Conservation (phyloP, 2,888 invertebrate species). For the Caenorhabditis virilis region DNA sequence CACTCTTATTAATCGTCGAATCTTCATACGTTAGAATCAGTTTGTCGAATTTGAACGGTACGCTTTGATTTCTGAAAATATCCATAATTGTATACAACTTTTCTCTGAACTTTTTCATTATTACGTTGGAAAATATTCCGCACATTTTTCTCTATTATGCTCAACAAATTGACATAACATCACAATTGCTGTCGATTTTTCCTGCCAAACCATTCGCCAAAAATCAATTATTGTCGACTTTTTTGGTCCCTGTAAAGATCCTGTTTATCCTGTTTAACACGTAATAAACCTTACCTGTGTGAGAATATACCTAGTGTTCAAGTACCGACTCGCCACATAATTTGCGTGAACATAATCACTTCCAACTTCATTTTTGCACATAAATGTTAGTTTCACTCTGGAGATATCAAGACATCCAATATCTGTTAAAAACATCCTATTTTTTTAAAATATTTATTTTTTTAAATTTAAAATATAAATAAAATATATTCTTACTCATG, state of each 20-base stretch:
- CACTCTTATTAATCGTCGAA: conserved; percentile 14
- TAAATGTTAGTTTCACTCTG: conserved; percentile 26
- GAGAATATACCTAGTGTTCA: conserved; percentile 38
- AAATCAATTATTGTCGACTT: conserved; percentile 33
- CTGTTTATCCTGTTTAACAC: no score
- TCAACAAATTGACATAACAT: conserved; percentile 43
- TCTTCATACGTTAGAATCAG: conserved; percentile 13
- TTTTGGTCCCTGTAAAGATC: conserved; percentile 22
- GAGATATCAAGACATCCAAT: conserved; percentile 43
- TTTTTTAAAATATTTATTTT: no score
- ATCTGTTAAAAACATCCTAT: conserved; percentile 9
- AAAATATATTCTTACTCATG: conserved; percentile 22
- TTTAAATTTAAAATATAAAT: no score
- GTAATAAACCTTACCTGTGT: conserved; percentile 29
- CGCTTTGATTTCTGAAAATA: neutral
- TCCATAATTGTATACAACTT: no score
- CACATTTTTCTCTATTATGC: conserved; percentile 30
- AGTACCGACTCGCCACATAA: conserved; percentile 22
- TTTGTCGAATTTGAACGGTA: conserved; percentile 16
- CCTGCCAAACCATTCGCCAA: conserved; percentile 49
- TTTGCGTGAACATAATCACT: conserved; percentile 43
- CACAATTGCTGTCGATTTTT: conserved; percentile 26
- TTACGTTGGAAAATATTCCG: conserved; percentile 32
- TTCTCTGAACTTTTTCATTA: no score
- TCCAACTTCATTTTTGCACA: conserved; percentile 9